A percentile compares a stretch with the other conserved stretches of the same genome.
Evolutionary conservation across 2,797 vertebrate species (phyloP).

Genomic region (Mastacembelus armatus): DNA sequence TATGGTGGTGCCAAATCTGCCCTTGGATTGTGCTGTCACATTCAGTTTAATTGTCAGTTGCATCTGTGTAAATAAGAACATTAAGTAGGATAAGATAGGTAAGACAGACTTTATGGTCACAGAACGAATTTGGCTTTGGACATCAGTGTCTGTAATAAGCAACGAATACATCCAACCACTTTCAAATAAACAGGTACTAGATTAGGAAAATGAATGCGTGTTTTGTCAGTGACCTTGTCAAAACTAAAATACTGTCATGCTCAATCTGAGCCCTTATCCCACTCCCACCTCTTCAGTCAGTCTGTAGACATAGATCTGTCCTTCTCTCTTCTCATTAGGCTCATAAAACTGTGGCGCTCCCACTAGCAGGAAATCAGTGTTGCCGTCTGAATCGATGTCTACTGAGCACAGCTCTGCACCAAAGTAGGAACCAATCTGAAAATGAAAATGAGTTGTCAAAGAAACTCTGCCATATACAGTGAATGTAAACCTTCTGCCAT

Average conservation of each 20-base stretch:
- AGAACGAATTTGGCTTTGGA: no score
- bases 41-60: constrained; percentile 29
- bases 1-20: constrained; percentile 86
- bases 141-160: no score
- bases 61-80: constrained; percentile 59
- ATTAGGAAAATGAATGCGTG: no score
- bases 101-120: no score
- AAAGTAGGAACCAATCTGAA: constrained; percentile 90
- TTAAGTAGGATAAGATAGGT: neutral
- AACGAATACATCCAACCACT: no score
- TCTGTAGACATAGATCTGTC: constrained; percentile 82
- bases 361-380: constrained; percentile 87
- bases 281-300: constrained; percentile 71
- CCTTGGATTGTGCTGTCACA: constrained; percentile 63
- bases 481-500: no score
- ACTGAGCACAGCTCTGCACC: constrained; percentile 85
- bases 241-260: no score
- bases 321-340: constrained; percentile 78
- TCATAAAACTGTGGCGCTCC: constrained; percentile 84
- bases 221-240: neutral
- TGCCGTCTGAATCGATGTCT: constrained; percentile 81
- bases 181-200: no score
- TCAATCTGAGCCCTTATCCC: neutral
- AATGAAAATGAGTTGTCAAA: constrained; percentile 1
- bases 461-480: no score